These are phyloP conservation scores for Cancer borealis DNA, from an alignment of 2,888 invertebrate species.

Conservation along the genomic window DNA sequence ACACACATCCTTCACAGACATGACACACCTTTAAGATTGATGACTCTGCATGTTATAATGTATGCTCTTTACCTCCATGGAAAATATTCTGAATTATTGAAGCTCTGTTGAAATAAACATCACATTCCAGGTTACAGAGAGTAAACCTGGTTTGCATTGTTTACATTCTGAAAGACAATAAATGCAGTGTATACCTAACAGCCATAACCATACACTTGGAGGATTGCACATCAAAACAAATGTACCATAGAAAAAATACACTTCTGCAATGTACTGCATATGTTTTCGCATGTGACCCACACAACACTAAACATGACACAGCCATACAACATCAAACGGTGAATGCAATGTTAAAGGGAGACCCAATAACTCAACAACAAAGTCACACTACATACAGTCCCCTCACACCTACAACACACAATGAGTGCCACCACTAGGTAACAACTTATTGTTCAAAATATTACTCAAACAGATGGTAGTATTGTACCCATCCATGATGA, in stretches of 20 bases:
- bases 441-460: neutral
- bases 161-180: slow-evolving; percentile 26
- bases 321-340: slow-evolving; percentile 57
- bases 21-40: neutral
- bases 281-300: slow-evolving; percentile 13
- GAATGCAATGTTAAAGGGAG: neutral
- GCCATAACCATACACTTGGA: neutral
- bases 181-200: neutral
- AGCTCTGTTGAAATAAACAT: neutral
- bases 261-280: neutral
- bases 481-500: neutral
- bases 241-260: neutral
- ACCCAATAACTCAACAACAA: slow-evolving; percentile 25
- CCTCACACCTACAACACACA: neutral
- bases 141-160: slow-evolving; percentile 5
- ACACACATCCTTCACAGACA: neutral
- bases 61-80: neutral
- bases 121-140: neutral
- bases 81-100: neutral
- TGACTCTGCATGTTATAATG: neutral
- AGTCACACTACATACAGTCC: slow-evolving; percentile 38
- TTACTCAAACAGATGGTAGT: neutral
- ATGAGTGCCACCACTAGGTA: neutral
- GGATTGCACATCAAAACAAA: neutral
- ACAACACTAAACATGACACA: slow-evolving; percentile 16